Evolutionary conservation across 2,888 invertebrate species (phyloP), one percentile per base, ranked within the genome.

Genomic region (Ditula angustiorana): DNA sequence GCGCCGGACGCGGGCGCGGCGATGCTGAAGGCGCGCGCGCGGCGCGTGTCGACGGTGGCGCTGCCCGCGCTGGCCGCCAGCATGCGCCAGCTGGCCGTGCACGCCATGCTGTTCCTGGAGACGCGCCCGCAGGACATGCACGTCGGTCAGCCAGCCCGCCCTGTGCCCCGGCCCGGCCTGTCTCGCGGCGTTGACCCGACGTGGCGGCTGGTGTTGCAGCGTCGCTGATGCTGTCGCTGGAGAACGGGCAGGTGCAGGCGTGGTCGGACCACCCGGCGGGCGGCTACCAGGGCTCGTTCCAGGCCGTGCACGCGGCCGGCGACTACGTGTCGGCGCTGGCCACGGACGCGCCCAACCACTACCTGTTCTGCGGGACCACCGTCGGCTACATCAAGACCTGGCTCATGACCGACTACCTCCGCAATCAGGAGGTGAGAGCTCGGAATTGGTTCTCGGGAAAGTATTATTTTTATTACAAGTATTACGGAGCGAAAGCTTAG

Each of bases 231-330:
- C 93, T 97, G 0, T 93, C 96, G 0, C 85, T 97, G 68, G 96
- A 96, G 78, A 96, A 96, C 70, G 97, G 97, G 0, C 89, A 94
- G 63, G 92, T 97, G 67, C 96, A 97, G 87, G 94, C 96, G 21
- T 98, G 97, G 96, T 97, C 97, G 16, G 96, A 97, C 82, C 96
- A 97, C 83, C 93, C 95, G 37, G 94, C 94, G 10, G 96, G 96
- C 10, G 96, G 96, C 5, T 95, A 94, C 82, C 86, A 96, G 62
- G 94, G 94, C 30, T 93, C 95, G 24, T 97, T 97, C 85, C 93
- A 85, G 72, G 95, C 95, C 2, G 94, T 95, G 41, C 96, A 97
- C 82, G 93, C 94, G 26, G 88, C 94, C 2, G 95, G 95, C 4
- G 93, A 94, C 81, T 95, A 95, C 76, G 95, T 95, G 47, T 88